These are phyloP conservation scores for Poecilia gillii DNA, from an alignment of 2,797 vertebrate species.

Conservation along the genomic window DNA sequence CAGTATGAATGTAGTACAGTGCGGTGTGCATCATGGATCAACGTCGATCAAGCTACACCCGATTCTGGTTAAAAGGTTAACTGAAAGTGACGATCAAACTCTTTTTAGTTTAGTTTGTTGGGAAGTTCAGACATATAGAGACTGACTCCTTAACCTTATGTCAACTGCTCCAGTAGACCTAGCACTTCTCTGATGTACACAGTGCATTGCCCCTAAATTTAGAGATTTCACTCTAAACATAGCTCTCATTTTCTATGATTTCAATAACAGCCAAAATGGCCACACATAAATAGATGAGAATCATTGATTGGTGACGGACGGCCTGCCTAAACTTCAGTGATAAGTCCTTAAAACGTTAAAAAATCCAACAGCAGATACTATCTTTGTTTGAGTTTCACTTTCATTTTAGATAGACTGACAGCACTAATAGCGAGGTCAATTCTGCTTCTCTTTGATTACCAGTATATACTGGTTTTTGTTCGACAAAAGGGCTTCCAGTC, in stretches of 20 bases:
- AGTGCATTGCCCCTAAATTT: constrained; percentile 43
- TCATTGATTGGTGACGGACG: neutral
- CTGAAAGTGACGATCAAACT: constrained; percentile 6
- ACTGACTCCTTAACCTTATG: constrained; percentile 48
- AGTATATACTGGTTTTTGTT: constrained; percentile 11
- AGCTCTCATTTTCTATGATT: constrained; percentile 10
- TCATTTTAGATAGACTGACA: neutral
- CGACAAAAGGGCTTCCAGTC: constrained; percentile 37
- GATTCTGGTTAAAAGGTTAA: neutral
- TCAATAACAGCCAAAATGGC: neutral
- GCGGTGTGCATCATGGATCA: neutral
- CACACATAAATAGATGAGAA: neutral
- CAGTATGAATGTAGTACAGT: too few species aligned
- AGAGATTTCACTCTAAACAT: constrained; percentile 17
- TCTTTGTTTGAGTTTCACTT: neutral
- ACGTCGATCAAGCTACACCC: neutral
- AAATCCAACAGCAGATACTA: neutral
- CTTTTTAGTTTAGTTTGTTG: constrained; percentile 51
- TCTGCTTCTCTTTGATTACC: constrained; percentile 48
- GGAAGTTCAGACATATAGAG: constrained; percentile 21
- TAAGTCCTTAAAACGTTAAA: neutral
- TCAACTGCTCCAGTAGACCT: constrained; percentile 57
- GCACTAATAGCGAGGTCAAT: constrained; percentile 32
- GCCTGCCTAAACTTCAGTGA: neutral
- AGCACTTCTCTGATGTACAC: constrained; percentile 37